phyloP scores from a whole-genome alignment of 2,888 invertebrate species.

The Agapostemon virescens region DNA sequence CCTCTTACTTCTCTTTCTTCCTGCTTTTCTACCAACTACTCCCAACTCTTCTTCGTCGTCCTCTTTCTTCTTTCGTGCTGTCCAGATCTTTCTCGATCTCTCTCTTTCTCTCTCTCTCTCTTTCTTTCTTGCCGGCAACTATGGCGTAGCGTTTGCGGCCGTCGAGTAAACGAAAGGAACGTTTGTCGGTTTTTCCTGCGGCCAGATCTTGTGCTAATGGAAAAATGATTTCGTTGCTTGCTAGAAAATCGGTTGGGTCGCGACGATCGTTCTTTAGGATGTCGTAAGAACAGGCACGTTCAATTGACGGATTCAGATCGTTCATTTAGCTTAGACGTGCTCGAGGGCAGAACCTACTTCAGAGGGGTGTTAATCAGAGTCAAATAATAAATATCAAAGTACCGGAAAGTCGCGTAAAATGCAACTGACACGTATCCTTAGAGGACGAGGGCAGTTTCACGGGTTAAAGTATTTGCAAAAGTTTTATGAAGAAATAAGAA shows the following conservation, averaged over 20 bases:
- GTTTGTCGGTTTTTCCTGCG: conserved; percentile 37
- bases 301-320: not conserved
- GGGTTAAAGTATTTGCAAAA: too few relatives aligned
- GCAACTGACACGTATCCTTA: too few relatives aligned
- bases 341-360: too few relatives aligned
- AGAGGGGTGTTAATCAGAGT: too few relatives aligned
- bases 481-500: too few relatives aligned
- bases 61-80: not conserved
- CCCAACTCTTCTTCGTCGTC: not conserved
- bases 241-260: conserved; percentile 26
- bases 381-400: too few relatives aligned
- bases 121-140: conserved; percentile 10
- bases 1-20: not conserved
- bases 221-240: conserved; percentile 29
- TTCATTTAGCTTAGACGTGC: not conserved
- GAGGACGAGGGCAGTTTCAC: too few relatives aligned
- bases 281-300: not conserved
- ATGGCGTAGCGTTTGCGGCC: conserved; percentile 60
- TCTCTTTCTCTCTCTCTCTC: not conserved
- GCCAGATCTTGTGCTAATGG: conserved; percentile 26
- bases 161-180: conserved; percentile 59
- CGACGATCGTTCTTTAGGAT: not conserved
- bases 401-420: too few relatives aligned
- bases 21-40: not conserved
- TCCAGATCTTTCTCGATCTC: not conserved